Conservation (phyloP, 2,888 invertebrate species). For the Phragmatobia fuliginosa region DNA sequence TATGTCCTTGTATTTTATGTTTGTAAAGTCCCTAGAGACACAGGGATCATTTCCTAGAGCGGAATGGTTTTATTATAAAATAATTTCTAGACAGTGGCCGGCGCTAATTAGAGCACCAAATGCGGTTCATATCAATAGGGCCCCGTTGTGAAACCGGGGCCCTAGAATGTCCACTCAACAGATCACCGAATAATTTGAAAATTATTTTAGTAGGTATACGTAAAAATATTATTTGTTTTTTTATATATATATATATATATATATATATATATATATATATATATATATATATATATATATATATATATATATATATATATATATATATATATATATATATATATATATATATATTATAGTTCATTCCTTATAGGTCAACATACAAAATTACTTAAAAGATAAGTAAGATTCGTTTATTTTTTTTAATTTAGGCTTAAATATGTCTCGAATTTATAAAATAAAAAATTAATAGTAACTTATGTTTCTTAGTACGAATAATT, state of each 20-base stretch:
- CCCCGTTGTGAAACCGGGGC: not conserved
- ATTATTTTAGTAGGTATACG: too few species aligned
- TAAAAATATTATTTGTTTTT: too few species aligned
- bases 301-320: too few species aligned
- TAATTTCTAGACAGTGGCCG: not conserved
- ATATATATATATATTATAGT: too few species aligned
- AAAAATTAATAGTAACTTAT: not conserved
- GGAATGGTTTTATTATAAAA: constrained; percentile 8
- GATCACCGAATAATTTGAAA: too few species aligned
- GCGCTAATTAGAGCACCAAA: not conserved
- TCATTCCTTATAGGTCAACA: not conserved
- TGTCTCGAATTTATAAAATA: not conserved
- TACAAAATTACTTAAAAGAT: not conserved
- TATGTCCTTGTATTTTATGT: constrained; percentile 3
- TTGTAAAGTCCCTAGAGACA: constrained; percentile 16
- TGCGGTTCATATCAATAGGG: not conserved
- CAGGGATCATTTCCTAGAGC: constrained; percentile 15
- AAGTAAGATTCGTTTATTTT: not conserved
- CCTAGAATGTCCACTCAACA: not conserved
- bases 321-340: too few species aligned
- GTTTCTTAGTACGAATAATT: not conserved
- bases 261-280: too few species aligned
- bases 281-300: too few species aligned
- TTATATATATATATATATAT: too few species aligned
- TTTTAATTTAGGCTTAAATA: not conserved